A percentile compares a stretch with the other conserved stretches of the same genome.
Conservation (phyloP, 2,888 invertebrate genomes). For the Pachliopta kotzebuea region DNA sequence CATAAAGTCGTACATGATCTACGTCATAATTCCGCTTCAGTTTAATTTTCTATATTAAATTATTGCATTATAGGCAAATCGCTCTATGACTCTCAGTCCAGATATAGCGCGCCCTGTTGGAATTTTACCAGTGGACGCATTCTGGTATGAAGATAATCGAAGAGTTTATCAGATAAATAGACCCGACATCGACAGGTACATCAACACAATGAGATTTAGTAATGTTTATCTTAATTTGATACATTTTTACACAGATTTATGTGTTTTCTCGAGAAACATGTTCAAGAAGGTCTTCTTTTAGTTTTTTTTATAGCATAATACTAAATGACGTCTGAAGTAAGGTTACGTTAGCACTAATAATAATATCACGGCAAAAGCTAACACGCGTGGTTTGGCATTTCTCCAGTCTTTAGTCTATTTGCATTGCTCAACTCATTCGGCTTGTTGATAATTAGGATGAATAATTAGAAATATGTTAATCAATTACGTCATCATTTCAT, state of each 20-base stretch:
- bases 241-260: not conserved
- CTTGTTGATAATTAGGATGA: not conserved
- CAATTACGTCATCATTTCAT: not conserved
- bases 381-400: constrained; percentile 18
- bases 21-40: too few relatives aligned
- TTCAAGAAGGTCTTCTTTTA: not conserved
- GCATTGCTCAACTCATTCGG: constrained; percentile 1
- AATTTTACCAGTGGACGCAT: constrained; percentile 64
- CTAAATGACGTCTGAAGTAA: constrained; percentile 5
- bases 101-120: constrained; percentile 42
- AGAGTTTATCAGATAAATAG: constrained; percentile 66
- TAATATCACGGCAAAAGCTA: constrained; percentile 26
- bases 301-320: not conserved
- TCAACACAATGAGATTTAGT: not conserved
- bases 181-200: constrained; percentile 65
- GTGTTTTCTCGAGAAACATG: not conserved
- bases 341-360: constrained; percentile 21
- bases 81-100: constrained; percentile 54
- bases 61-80: constrained; percentile 55
- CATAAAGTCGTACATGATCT: too few relatives aligned
- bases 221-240: not conserved
- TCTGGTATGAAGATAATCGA: constrained; percentile 80
- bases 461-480: not conserved
- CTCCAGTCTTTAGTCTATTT: constrained; percentile 18
- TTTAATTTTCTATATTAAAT: not conserved